phyloP scores from a whole-genome alignment of 2,888 invertebrate genomes.

The Matsumyia berberina region DNA sequence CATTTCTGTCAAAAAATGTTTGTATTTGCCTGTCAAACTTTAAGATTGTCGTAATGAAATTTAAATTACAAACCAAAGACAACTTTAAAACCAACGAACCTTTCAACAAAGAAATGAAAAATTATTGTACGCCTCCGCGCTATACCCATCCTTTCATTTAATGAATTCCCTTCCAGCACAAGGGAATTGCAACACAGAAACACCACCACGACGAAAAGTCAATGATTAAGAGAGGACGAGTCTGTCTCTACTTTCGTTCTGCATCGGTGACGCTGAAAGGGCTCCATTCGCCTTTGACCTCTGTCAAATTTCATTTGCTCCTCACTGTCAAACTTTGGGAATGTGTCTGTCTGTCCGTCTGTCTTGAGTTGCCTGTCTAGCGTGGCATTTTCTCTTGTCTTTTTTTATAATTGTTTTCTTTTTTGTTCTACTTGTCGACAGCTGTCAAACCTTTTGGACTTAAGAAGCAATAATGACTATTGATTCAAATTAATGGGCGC shows the following conservation, averaged over 20 bases:
- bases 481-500: constrained; percentile 65
- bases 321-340: constrained; percentile 56
- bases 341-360: constrained; percentile 3
- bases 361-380: constrained; percentile 30
- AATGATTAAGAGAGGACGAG: constrained; percentile 26
- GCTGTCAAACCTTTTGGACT: constrained; percentile 63
- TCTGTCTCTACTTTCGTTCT: constrained; percentile 16
- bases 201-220: background rate
- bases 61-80: constrained; percentile 13
- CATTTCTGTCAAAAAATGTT: constrained; percentile 46
- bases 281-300: constrained; percentile 49
- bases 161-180: constrained; percentile 2
- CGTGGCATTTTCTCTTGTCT: constrained; percentile 19
- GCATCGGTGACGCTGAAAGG: constrained; percentile 38
- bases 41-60: constrained; percentile 36
- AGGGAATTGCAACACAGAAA: constrained; percentile 13
- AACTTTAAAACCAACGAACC: constrained; percentile 3
- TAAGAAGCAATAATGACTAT: constrained; percentile 71
- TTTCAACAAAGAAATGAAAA: constrained; percentile 24
- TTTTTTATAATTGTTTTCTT: constrained; percentile 54
- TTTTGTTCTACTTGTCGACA: constrained; percentile 17
- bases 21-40: constrained; percentile 28
- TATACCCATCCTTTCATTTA: constrained; percentile 16
- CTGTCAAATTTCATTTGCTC: constrained; percentile 61
- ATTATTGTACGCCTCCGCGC: constrained; percentile 30